A percentile compares a stretch with the other conserved stretches of the same genome.
phyloP scores from a whole-genome alignment of 2,113 vertebrate genomes.

The Myotis davidii region DNA sequence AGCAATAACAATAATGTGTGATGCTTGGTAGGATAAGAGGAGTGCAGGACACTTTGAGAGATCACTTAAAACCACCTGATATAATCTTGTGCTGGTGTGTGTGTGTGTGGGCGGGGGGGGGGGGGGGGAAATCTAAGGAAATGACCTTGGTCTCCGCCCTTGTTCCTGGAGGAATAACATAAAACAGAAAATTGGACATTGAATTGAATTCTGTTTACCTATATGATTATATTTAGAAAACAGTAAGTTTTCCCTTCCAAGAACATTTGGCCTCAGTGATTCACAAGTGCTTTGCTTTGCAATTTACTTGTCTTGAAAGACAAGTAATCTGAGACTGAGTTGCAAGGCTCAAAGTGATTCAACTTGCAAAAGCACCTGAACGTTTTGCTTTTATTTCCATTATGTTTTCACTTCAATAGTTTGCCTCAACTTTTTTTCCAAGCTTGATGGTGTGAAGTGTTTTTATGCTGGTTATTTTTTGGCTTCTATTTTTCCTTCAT shows the following conservation, averaged over 20 bases:
- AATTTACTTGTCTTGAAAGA: neutral
- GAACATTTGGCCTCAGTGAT: neutral
- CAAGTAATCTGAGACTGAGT: neutral
- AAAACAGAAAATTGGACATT: neutral
- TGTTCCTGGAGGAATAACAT: neutral
- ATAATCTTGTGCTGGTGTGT: neutral
- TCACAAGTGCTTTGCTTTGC: neutral
- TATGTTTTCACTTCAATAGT: neutral
- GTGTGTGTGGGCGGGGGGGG: too few relatives aligned
- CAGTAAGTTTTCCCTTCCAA: neutral
- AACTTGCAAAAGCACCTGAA: neutral
- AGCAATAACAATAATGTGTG: neutral
- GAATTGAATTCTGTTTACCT: neutral
- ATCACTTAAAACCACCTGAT: neutral
- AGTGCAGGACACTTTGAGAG: neutral
- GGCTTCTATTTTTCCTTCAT: neutral
- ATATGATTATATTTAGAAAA: neutral
- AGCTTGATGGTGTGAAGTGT: neutral
- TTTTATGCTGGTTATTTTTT: neutral
- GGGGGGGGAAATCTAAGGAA: too few relatives aligned
- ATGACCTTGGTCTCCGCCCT: too few relatives aligned
- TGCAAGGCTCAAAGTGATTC: neutral
- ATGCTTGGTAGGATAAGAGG: neutral
- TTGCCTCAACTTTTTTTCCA: constrained; percentile 7
- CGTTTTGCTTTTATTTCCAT: neutral